Conservation (phyloP, 2,888 invertebrate species). For the Amblyjoppa proteus region DNA sequence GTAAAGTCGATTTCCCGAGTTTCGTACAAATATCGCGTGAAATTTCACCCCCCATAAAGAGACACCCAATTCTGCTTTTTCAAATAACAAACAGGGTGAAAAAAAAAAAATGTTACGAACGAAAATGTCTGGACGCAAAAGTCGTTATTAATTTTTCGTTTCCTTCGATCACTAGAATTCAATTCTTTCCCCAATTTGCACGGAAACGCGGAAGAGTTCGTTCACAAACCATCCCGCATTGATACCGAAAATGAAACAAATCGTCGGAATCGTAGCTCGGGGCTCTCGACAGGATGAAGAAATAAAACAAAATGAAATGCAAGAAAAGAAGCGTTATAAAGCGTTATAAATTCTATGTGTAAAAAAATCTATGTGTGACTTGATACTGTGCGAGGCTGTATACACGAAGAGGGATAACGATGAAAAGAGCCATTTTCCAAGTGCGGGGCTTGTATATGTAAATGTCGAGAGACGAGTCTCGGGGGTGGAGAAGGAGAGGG, state of each 20-base stretch:
- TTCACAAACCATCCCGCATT: neutral
- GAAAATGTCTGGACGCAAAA: too few species aligned
- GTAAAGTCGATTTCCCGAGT: too few species aligned
- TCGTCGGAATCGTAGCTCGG: neutral
- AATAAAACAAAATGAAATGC: neutral
- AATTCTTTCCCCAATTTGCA: too few species aligned
- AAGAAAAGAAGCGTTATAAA: slow-evolving; percentile 6
- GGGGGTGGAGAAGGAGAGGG: slow-evolving; percentile 65
- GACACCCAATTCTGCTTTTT: too few species aligned
- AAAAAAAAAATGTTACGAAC: too few species aligned
- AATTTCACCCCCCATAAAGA: too few species aligned
- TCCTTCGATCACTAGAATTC: too few species aligned
- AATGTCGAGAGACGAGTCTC: slow-evolving; percentile 45
- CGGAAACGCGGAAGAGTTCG: neutral
- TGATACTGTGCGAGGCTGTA: slow-evolving; percentile 22
- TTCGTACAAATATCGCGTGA: too few species aligned
- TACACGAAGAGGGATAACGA: slow-evolving; percentile 35
- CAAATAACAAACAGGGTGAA: too few species aligned
- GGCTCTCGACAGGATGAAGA: neutral
- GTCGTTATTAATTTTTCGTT: too few species aligned
- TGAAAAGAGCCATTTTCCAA: slow-evolving; percentile 57
- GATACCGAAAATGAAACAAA: neutral
- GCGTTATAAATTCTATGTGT: slow-evolving; percentile 1
- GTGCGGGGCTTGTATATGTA: slow-evolving; percentile 57
- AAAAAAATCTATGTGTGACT: neutral